These are phyloP conservation scores for Cyclura pinguis DNA, from an alignment of 2,797 vertebrate species.

Conservation along the genomic window DNA sequence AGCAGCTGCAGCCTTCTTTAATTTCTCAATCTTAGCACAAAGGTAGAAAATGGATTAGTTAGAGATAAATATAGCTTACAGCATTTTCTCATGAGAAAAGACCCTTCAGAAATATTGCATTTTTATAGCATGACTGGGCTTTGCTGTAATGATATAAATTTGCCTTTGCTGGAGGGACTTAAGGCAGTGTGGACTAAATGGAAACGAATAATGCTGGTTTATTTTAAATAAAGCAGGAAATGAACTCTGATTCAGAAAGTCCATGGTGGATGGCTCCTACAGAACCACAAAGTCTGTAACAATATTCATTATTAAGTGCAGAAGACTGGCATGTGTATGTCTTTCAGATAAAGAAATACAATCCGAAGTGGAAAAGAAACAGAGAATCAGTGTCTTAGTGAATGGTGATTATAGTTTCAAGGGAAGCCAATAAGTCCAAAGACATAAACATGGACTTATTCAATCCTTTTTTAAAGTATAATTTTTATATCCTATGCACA, in stretches of 20 bases:
- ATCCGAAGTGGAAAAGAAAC: background rate
- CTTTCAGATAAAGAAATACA: constrained; percentile 12
- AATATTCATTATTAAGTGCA: background rate
- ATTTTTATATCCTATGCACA: background rate
- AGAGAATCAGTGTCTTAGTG: background rate
- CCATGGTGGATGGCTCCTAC: constrained; percentile 35
- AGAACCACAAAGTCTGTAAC: constrained; percentile 5
- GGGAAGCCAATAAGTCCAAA: constrained; percentile 45
- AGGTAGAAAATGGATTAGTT: constrained; percentile 77
- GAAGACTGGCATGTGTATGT: background rate
- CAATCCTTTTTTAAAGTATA: background rate
- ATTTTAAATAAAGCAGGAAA: constrained; percentile 56
- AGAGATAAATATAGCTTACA: constrained; percentile 75
- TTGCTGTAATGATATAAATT: constrained; percentile 48
- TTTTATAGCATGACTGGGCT: constrained; percentile 57
- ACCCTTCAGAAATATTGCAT: constrained; percentile 64
- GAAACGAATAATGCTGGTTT: constrained; percentile 54
- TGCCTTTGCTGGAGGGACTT: constrained; percentile 57
- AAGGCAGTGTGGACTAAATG: constrained; percentile 49
- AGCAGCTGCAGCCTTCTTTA: constrained; percentile 76
- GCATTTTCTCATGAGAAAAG: constrained; percentile 71
- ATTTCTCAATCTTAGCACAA: constrained; percentile 76
- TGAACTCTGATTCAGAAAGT: constrained; percentile 49
- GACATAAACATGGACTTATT: constrained; percentile 55
- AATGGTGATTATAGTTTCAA: constrained; percentile 50